phyloP scores from a whole-genome alignment of 2,113 vertebrate genomes.

The Sinocyclocheilus rhinocerous region DNA sequence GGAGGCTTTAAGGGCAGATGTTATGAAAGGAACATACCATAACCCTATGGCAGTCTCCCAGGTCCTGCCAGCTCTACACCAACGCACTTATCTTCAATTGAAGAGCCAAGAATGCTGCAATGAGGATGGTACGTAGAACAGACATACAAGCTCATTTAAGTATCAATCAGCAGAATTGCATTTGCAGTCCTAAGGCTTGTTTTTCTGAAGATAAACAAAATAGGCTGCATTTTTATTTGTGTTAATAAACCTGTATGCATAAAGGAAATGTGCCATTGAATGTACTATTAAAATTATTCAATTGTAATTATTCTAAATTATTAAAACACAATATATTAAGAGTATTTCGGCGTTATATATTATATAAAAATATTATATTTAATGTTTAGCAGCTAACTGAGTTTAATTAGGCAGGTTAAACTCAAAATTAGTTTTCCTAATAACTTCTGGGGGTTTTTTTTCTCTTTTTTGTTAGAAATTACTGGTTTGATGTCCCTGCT shows the following conservation, averaged over 20 bases:
- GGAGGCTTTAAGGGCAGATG: slow-evolving; percentile 73
- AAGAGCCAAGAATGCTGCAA: slow-evolving; percentile 72
- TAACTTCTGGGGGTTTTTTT: neutral
- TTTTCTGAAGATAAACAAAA: no score
- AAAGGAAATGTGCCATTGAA: no score
- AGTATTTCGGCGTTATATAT: neutral
- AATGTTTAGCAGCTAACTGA: neutral
- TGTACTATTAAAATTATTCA: no score
- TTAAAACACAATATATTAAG: neutral
- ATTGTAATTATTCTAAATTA: no score
- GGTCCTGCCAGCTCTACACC: slow-evolving; percentile 80
- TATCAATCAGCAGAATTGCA: neutral
- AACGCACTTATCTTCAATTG: slow-evolving; percentile 81
- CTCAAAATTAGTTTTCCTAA: no score
- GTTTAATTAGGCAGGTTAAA: neutral
- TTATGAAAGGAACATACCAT: slow-evolving; percentile 73
- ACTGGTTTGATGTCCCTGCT: slow-evolving; percentile 10
- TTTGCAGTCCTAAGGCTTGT: no score
- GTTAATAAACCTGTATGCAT: no score
- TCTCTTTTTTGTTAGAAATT: no score
- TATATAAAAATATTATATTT: neutral
- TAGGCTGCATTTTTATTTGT: no score
- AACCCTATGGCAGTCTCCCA: slow-evolving; percentile 84
- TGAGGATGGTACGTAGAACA: slow-evolving; percentile 72
- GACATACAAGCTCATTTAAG: neutral